Conservation (phyloP, 2,797 vertebrate genomes). For the Eurystomus glaucurus region DNA sequence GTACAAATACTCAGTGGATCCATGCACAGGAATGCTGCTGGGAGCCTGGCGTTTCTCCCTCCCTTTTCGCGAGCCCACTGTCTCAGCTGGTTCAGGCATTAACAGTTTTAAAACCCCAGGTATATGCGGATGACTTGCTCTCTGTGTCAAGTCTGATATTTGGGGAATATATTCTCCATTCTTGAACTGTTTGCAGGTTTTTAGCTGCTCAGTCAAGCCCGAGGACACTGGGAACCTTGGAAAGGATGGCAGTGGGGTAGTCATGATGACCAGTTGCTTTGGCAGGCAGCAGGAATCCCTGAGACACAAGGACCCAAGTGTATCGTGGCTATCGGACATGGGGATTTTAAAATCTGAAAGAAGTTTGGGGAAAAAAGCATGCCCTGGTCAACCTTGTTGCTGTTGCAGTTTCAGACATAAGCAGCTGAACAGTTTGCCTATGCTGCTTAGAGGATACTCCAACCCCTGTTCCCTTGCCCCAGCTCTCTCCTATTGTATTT, state of each 20-base stretch:
- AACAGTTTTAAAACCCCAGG: background rate
- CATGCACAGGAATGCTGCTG: background rate
- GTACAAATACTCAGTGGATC: background rate
- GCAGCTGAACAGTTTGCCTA: background rate
- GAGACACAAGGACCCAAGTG: background rate
- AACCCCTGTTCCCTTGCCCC: background rate
- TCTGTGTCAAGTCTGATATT: background rate
- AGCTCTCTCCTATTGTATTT: background rate
- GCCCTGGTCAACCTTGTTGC: background rate
- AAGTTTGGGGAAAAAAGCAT: background rate
- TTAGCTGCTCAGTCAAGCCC: background rate
- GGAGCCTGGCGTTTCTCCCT: background rate
- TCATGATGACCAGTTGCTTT: background rate
- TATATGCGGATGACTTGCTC: background rate
- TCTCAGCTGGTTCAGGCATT: background rate
- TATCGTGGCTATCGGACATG: background rate
- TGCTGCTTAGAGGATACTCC: background rate
- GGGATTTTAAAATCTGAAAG: background rate
- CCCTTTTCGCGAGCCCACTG: fast-evolving
- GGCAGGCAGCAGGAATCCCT: background rate
- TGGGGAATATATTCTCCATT: background rate
- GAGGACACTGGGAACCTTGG: background rate
- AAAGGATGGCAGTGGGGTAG: background rate
- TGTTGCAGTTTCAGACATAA: background rate
- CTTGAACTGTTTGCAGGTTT: background rate